phyloP scores from a whole-genome alignment of 2,797 vertebrate species.

The Melanotaenia trifasciata region DNA sequence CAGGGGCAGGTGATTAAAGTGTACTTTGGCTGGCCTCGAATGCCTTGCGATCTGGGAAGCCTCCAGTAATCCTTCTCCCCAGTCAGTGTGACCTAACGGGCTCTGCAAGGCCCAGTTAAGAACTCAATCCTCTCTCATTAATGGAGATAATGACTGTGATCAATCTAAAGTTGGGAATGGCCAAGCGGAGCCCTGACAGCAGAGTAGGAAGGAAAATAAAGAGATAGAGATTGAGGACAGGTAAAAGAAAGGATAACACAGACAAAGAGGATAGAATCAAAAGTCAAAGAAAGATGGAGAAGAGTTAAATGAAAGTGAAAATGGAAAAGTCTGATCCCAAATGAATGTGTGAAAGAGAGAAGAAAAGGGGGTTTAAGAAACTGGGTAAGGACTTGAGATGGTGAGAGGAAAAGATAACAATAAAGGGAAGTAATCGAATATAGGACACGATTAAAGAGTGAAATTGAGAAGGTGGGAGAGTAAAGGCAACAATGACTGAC shows the following conservation, averaged over 20 bases:
- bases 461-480: constrained; percentile 54
- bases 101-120: constrained; percentile 73
- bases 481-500: constrained; percentile 52
- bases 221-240: constrained; percentile 41
- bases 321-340: constrained; percentile 28
- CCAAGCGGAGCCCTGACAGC: constrained; percentile 49
- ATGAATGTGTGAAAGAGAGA: constrained; percentile 8
- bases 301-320: constrained; percentile 59
- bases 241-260: constrained; percentile 29
- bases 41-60: constrained; percentile 57
- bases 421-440: constrained; percentile 50
- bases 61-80: constrained; percentile 75
- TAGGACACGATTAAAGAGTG: constrained; percentile 51
- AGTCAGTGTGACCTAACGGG: constrained; percentile 74
- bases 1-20: constrained; percentile 80
- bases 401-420: constrained; percentile 54
- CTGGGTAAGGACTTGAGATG: constrained; percentile 23
- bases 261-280: constrained; percentile 13
- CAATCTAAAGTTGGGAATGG: constrained; percentile 73
- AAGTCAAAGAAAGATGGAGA: background rate
- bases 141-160: constrained; percentile 84
- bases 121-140: constrained; percentile 85
- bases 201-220: constrained; percentile 32
- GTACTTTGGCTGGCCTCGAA: constrained; percentile 71
- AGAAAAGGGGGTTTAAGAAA: background rate